Conservation (phyloP, 2,888 invertebrate genomes). For the Apeira syringaria region DNA sequence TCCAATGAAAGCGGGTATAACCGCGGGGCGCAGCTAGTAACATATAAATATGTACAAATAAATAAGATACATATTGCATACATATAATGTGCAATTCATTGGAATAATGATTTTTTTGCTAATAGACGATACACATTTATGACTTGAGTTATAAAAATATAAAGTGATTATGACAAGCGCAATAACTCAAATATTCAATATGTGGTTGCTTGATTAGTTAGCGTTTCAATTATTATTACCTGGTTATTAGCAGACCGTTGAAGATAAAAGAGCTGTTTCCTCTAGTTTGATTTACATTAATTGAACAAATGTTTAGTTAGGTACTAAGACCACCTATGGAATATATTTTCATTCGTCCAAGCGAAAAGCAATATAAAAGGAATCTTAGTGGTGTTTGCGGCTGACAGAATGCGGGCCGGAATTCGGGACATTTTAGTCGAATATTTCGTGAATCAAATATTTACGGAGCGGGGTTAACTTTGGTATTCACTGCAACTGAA, state of each 20-base stretch:
- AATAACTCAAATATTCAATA: too few species aligned
- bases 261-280: slow-evolving; percentile 14
- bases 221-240: too few species aligned
- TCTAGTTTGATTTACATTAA: slow-evolving; percentile 10
- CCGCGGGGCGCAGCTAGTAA: too few species aligned
- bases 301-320: slow-evolving; percentile 18
- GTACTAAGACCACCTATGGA: neutral
- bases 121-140: too few species aligned
- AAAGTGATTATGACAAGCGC: too few species aligned
- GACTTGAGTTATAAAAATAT: too few species aligned
- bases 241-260: slow-evolving; percentile 31
- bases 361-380: slow-evolving; percentile 35
- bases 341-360: slow-evolving; percentile 19
- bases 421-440: slow-evolving; percentile 31
- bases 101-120: slow-evolving; percentile 30
- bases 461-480: slow-evolving; percentile 34
- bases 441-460: slow-evolving; percentile 40
- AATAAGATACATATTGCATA: too few species aligned
- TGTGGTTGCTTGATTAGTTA: too few species aligned
- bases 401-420: slow-evolving; percentile 34
- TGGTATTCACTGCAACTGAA: slow-evolving; percentile 31
- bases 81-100: too few species aligned
- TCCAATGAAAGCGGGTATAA: too few species aligned
- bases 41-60: too few species aligned
- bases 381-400: slow-evolving; percentile 32